Evolutionary conservation across 2,113 vertebrate species (phyloP).

Genomic region (Phodopus roborovskii): DNA sequence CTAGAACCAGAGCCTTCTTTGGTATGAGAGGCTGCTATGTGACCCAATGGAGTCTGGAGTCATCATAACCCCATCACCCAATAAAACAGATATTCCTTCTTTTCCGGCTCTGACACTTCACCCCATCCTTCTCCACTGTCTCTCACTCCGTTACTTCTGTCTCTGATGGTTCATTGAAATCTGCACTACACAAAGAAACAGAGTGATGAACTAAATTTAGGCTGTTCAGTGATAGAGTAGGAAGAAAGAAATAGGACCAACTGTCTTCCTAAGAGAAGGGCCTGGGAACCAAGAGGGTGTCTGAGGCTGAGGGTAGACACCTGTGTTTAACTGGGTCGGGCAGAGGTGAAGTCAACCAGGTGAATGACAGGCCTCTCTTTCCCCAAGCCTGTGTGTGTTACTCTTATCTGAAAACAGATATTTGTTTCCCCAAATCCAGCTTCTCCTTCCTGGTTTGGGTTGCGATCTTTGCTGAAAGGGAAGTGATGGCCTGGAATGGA

Average conservation of each 20-base stretch:
- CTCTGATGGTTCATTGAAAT: not conserved
- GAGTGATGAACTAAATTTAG: conserved; percentile 21
- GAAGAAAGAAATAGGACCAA: not conserved
- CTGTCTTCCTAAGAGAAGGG: not conserved
- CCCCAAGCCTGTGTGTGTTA: not conserved
- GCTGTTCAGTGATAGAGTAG: not conserved
- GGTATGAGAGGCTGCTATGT: not conserved
- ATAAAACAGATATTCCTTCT: not conserved
- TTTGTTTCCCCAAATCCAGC: not conserved
- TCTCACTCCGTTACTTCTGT: not conserved
- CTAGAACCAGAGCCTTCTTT: not conserved
- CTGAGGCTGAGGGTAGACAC: not conserved
- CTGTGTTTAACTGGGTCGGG: not conserved
- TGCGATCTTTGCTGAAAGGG: not conserved
- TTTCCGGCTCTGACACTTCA: not conserved
- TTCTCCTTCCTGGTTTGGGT: not conserved
- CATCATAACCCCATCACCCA: not conserved
- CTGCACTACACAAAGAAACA: not conserved
- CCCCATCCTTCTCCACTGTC: not conserved
- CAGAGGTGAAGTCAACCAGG: not conserved
- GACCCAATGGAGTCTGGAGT: not conserved
- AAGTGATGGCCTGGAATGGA: not conserved
- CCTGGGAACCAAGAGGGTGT: not conserved
- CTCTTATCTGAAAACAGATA: not conserved
- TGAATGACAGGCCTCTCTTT: not conserved